These are phyloP conservation scores for Lytechinus pictus DNA, from an alignment of 35 echinoderm and acorn worm species.

Conservation along the genomic window DNA sequence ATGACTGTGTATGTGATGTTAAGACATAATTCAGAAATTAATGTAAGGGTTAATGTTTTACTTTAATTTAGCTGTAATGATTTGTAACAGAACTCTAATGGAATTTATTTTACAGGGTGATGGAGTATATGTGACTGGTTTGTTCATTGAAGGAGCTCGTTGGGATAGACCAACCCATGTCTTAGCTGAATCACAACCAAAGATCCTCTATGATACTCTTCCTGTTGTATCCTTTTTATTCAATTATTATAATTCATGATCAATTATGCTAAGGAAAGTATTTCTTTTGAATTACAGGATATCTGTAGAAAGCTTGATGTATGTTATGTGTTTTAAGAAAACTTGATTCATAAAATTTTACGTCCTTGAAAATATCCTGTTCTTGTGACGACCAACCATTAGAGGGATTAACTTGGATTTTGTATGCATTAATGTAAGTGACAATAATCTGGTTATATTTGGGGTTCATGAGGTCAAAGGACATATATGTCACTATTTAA, in stretches of 20 bases:
- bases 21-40: no score
- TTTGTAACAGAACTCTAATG: no score
- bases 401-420: no score
- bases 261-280: neutral
- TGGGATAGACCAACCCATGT: constrained; percentile 72
- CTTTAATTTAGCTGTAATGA: no score
- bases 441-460: no score
- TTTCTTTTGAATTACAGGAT: neutral
- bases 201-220: constrained; percentile 89
- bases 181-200: constrained; percentile 83
- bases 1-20: no score
- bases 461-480: no score
- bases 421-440: no score
- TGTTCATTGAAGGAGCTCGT: constrained; percentile 93
- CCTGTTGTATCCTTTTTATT: constrained; percentile 84
- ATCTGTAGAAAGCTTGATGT: no score
- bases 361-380: neutral
- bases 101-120: constrained; percentile 61
- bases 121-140: constrained; percentile 91
- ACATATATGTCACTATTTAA: no score
- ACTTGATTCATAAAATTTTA: neutral
- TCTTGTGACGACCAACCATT: neutral
- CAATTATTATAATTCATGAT: neutral
- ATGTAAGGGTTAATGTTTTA: no score
- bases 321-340: neutral